Conservation (phyloP, 1,140 invertebrate genomes). For the Papilio dardanus region DNA sequence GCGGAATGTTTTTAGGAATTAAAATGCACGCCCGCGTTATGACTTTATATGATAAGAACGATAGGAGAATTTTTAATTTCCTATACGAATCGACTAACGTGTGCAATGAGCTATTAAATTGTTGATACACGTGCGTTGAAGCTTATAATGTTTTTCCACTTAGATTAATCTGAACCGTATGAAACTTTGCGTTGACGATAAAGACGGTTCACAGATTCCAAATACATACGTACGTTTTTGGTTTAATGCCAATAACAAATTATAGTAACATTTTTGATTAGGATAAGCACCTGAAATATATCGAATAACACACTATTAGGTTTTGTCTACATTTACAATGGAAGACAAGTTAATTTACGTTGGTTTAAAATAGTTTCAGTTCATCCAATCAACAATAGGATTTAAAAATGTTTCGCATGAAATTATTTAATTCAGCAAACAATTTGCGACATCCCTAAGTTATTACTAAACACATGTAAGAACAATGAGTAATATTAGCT, state of each 20-base stretch:
- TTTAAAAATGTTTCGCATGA: background rate
- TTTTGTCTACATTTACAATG: too few species aligned
- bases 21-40: constrained; percentile 8
- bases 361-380: background rate
- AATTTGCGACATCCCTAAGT: background rate
- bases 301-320: too few species aligned
- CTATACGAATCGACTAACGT: background rate
- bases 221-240: background rate
- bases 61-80: constrained; percentile 18
- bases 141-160: constrained; percentile 6
- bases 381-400: background rate
- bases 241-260: background rate
- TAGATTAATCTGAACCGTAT: background rate
- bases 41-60: constrained; percentile 29
- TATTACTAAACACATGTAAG: background rate
- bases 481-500: background rate
- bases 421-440: background rate
- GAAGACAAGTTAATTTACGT: too few species aligned
- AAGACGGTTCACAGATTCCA: background rate
- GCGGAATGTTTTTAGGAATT: constrained; percentile 32
- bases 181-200: background rate
- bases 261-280: background rate
- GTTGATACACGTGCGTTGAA: background rate
- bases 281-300: background rate
- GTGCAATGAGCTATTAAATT: constrained; percentile 12